These are phyloP conservation scores for Apogon hyalosoma DNA, from an alignment of 2,797 vertebrate genomes.

Conservation along the genomic window DNA sequence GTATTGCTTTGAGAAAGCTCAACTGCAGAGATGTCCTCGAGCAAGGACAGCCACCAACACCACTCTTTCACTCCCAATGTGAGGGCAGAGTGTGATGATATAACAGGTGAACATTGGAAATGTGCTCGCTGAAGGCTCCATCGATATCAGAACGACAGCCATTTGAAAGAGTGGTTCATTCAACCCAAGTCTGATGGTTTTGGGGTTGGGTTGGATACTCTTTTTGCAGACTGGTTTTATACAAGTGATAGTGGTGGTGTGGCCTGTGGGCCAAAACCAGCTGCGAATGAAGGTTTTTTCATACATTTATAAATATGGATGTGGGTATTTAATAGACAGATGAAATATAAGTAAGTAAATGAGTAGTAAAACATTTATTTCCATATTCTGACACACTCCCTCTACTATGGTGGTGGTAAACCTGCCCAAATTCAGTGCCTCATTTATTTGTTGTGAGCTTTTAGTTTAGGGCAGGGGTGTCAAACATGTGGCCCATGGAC, in stretches of 20 bases:
- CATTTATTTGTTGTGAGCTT: too few species aligned
- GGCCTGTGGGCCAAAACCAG: too few species aligned
- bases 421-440: too few species aligned
- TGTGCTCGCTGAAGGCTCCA: conserved; percentile 18
- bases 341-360: too few species aligned
- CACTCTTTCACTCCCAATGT: conserved; percentile 8
- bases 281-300: neutral
- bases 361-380: neutral
- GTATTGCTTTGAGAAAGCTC: conserved; percentile 34
- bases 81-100: conserved; percentile 44
- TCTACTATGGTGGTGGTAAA: too few species aligned
- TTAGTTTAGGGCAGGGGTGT: too few species aligned
- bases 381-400: neutral
- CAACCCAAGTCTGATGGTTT: too few species aligned
- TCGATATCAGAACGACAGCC: conserved; percentile 2
- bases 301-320: conserved; percentile 16
- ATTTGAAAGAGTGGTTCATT: too few species aligned
- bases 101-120: conserved; percentile 38
- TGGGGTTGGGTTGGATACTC: too few species aligned
- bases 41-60: conserved; percentile 54
- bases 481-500: too few species aligned
- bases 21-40: conserved; percentile 50
- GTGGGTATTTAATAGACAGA: neutral
- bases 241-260: too few species aligned
- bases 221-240: too few species aligned